These are phyloP conservation scores for Lophotis ruficrista DNA, from an alignment of 2,113 vertebrate species.

Conservation along the genomic window DNA sequence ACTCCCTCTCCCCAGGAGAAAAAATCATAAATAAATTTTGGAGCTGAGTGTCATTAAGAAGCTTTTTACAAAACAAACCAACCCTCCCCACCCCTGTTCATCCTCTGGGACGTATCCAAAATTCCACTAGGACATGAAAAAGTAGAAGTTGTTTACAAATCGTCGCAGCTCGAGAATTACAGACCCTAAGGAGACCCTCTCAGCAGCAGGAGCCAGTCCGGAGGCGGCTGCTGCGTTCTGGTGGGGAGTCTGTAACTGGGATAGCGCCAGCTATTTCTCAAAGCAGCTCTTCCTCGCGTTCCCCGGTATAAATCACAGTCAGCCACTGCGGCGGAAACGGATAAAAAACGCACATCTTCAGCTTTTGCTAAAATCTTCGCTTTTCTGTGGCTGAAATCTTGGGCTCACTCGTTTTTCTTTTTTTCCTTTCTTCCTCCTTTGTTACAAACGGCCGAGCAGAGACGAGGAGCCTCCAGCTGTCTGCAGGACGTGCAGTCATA, in stretches of 20 bases:
- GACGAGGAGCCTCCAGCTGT: not conserved
- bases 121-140: conserved; percentile 34
- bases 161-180: conserved; percentile 25
- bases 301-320: not conserved
- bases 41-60: conserved; percentile 49
- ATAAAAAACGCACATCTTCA: not conserved
- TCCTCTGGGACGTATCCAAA: conserved; percentile 34
- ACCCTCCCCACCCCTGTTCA: not conserved
- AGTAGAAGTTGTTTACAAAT: conserved; percentile 51
- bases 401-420: not conserved
- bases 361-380: not conserved
- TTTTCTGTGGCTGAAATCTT: not conserved
- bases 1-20: not conserved
- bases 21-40: conserved; percentile 35
- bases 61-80: conserved; percentile 10
- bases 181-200: not conserved
- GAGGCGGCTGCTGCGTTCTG: not conserved
- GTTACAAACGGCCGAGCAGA: conserved; percentile 11
- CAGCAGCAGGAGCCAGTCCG: not conserved
- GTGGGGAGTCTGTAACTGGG: not conserved
- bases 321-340: conserved; percentile 25
- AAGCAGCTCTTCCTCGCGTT: not conserved
- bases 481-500: conserved; percentile 1
- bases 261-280: not conserved
- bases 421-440: conserved; percentile 21